Evolutionary conservation across 1,140 invertebrate species (phyloP), one percentile per base, ranked within the genome.

Genomic region (Brachionus asplanchnoidis): DNA sequence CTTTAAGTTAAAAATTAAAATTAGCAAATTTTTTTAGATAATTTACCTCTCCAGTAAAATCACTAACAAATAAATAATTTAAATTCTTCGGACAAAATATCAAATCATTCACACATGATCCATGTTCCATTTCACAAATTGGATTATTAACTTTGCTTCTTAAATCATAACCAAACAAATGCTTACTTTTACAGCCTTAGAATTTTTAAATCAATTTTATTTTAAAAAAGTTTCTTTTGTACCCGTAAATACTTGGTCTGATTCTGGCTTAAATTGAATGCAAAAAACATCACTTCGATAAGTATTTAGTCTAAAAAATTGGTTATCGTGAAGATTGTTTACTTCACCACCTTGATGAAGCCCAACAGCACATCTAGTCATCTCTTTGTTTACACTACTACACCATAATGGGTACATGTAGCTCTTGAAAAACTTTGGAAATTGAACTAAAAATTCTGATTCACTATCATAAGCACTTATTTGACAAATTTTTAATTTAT

Each of bases 1-100:
- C 78, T 80, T 53, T 28, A 2, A 42, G 6, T 36, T 14, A 11
- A n/a, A 70, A n/a, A 14, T 12, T 12, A 70, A 40, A 70, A 14
- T 36, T 2, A 0, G 40, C 6, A 32, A 36, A 1, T 28, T 36
- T 6, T 36, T 6, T 36, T 36, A 36, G 32, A 36, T 36, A 36
- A 36, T 36, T 46, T n/a, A 82, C 79, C n/a, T 82, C 65, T 65
- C 79, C 79, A 26, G 53, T 20, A 66, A 36, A 82, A 65, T 82
- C 79, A 68, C 23, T 60, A 9, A 36, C 32, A 46, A 65, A 82
- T 42, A 82, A 65, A 68, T 65, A 82, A 26, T 82, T 82, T 12
- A 42, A 65, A 68, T 82, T 36, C 23, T 44, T 82, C 3, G 50
- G 20, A 77, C 26, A 50, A n/a, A 77, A 77, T 28, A 77, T 12